Base-by-base conservation (phyloP, 1,140 invertebrate genomes). In the Pteromalus puparum region DNA sequence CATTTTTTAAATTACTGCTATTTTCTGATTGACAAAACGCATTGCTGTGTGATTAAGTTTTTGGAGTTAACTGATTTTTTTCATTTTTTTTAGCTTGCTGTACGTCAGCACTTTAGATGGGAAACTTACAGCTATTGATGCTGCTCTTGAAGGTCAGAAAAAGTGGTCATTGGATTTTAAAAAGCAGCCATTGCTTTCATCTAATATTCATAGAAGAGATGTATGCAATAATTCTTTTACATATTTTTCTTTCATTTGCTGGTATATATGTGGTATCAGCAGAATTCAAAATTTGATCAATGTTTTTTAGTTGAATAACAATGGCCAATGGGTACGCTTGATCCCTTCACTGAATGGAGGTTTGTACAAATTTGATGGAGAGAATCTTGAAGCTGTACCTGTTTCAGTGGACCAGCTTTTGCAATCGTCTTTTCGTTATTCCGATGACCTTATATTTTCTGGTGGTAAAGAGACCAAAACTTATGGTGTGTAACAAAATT, bases 21-120 rank as follows among this genome's bases (percentile, higher is more conserved):
- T 7, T 38, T 1, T 38, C 7, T 38, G 9, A 38, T 10, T 38
- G 38, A 38, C 38, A 4, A 30, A 38, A 38, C 9, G 38, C 7
- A 38, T 9, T 42, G 38, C 10, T 42, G 38, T 42, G 38, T 42
- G 9, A 42, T 42, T 42, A 7, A 42, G 38, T 42, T 42, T 42
- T 6, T 12, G 38, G 7, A 12, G 38, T 42, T 10, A 13, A 48
- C 13, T 48, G 5, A 53, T 18, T 21, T 9, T 61, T 61, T 7
- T 1, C 48, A 26, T 81, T 72, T 48, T 87, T 94, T 94, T 74
- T 89, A 97, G 96, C 88, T 93, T 97, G 61, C 90, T 98, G 18
- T 95, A 98, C 88, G 95, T 99, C 34, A 98, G 97, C 88, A 98
- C 97, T 48, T 92, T 98, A 72, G 97, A 99, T 95, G 98, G 98